Conservation (phyloP, 2,888 invertebrate species). For the Leucania comma region DNA sequence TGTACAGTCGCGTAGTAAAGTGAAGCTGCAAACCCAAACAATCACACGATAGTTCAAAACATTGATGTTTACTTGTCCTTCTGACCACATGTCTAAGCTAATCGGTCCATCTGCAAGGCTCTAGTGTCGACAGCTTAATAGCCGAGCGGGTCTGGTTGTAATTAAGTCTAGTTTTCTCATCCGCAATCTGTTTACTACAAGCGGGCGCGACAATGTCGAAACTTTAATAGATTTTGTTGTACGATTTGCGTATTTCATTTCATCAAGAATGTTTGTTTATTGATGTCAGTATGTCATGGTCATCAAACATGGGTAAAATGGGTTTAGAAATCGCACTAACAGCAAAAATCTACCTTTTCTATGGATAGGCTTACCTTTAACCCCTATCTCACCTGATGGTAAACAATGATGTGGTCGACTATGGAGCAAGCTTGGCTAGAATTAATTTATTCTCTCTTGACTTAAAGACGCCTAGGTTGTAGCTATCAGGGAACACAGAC, state of each 20-base stretch:
- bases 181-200: slow-evolving; percentile 54
- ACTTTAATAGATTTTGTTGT: slow-evolving; percentile 30
- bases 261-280: not conserved
- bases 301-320: not conserved
- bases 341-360: not conserved
- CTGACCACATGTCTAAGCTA: slow-evolving; percentile 70
- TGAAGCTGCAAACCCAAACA: slow-evolving; percentile 75
- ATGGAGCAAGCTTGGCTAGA: too few relatives aligned
- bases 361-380: too few relatives aligned
- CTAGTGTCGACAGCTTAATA: slow-evolving; percentile 78
- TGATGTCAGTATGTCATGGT: not conserved
- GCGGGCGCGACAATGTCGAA: slow-evolving; percentile 55
- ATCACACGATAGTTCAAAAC: slow-evolving; percentile 75
- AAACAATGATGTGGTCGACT: too few relatives aligned
- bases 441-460: too few relatives aligned
- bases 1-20: slow-evolving; percentile 60
- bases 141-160: slow-evolving; percentile 64
- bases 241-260: slow-evolving; percentile 11
- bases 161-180: slow-evolving; percentile 70
- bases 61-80: slow-evolving; percentile 72
- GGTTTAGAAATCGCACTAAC: not conserved
- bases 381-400: too few relatives aligned
- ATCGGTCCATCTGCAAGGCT: slow-evolving; percentile 70
- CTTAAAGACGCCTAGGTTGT: too few relatives aligned
- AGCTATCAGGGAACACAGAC: too few relatives aligned